phyloP scores from a whole-genome alignment of 1,140 invertebrate species.

The Muscidifurax raptorellus region DNA sequence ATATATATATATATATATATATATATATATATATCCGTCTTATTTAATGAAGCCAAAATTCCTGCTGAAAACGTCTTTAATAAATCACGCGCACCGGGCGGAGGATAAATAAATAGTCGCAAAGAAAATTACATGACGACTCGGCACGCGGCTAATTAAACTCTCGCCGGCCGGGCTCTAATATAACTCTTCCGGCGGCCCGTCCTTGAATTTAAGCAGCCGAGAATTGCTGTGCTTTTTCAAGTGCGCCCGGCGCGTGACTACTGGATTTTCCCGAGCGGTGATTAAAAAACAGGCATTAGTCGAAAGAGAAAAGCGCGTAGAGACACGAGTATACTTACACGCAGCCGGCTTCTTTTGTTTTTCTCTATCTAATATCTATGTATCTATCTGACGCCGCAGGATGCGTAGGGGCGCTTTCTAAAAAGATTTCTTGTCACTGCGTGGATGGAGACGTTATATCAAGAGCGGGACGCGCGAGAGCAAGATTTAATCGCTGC shows the following conservation, averaged over 20 bases:
- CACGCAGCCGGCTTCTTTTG: not conserved
- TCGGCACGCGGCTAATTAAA: constrained; percentile 28
- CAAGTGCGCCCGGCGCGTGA: not conserved
- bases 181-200: not conserved
- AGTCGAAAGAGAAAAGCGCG: not conserved
- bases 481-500: not conserved
- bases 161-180: not conserved
- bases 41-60: not conserved
- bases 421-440: not conserved
- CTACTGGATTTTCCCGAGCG: not conserved
- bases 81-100: not conserved
- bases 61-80: too few species aligned
- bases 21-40: too few species aligned
- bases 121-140: constrained; percentile 32
- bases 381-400: too few species aligned
- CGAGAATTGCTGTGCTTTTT: not conserved
- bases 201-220: not conserved
- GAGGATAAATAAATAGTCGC: not conserved
- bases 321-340: not conserved
- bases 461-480: not conserved
- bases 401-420: not conserved
- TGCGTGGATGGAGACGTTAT: not conserved
- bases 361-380: not conserved
- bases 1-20: too few species aligned
- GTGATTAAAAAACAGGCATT: not conserved